These are phyloP conservation scores for Drosophila biarmipes DNA, from an alignment of 1,140 invertebrate species.

Conservation along the genomic window DNA sequence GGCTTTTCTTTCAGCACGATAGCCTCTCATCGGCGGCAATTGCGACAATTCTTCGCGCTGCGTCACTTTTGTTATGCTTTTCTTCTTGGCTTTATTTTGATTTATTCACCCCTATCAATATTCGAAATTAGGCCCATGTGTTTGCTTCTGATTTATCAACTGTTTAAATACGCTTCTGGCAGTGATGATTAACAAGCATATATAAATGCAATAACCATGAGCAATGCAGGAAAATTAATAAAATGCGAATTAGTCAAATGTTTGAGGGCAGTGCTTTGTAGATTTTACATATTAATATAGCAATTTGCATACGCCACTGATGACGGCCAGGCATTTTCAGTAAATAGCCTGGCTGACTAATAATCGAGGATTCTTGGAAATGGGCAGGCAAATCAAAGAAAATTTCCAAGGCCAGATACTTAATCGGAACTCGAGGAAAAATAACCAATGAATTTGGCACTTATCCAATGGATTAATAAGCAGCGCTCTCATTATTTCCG, in stretches of 20 bases:
- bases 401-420: constrained; percentile 38
- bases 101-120: constrained; percentile 10
- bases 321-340: constrained; percentile 1
- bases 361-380: constrained; percentile 34
- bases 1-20: constrained; percentile 31
- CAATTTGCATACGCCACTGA: constrained; percentile 29
- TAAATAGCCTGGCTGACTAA: constrained; percentile 33
- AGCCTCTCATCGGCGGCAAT: constrained; percentile 40
- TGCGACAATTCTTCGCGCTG: constrained; percentile 73
- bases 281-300: constrained; percentile 18
- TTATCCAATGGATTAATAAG: constrained; percentile 62
- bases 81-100: constrained; percentile 30
- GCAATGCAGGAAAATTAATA: constrained; percentile 10
- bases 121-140: constrained; percentile 40
- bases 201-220: constrained; percentile 12
- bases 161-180: constrained; percentile 22
- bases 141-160: constrained; percentile 66
- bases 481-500: constrained; percentile 39
- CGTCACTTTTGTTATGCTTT: constrained; percentile 69
- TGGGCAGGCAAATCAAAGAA: constrained; percentile 33
- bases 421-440: constrained; percentile 48
- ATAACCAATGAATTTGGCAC: constrained; percentile 51
- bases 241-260: constrained; percentile 24
- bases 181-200: constrained; percentile 37
- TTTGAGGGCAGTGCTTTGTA: constrained; percentile 7